A percentile compares a stretch with the other conserved stretches of the same genome.
Conservation (phyloP, 2,888 invertebrate genomes). For the Rotaria sp. region DNA sequence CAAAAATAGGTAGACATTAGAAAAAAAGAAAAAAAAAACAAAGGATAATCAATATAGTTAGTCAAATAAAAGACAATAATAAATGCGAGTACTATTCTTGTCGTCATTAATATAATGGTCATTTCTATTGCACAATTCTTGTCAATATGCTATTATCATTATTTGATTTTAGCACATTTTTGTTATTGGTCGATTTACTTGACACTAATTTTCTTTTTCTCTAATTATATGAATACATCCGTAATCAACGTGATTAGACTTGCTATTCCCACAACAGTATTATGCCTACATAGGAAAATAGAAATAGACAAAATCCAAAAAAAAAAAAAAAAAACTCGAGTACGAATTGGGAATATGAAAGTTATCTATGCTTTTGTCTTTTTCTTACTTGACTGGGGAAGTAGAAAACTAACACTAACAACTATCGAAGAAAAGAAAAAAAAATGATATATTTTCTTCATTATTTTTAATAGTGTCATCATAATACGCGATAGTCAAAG, state of each 20-base stretch:
- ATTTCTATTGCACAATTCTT: background rate
- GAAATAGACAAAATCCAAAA: background rate
- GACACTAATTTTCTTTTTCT: background rate
- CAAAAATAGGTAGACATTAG: too few relatives aligned
- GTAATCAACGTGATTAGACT: constrained; percentile 3
- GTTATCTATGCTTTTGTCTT: background rate
- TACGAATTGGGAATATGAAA: background rate
- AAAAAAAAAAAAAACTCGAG: background rate
- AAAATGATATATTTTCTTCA: background rate
- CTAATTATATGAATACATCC: background rate
- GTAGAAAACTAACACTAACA: background rate
- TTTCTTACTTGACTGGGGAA: background rate
- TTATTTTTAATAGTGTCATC: background rate
- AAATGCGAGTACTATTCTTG: background rate
- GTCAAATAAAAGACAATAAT: background rate
- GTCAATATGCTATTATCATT: background rate
- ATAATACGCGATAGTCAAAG: background rate
- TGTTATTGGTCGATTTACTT: background rate
- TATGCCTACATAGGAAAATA: background rate
- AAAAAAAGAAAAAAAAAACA: too few relatives aligned
- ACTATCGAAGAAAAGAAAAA: background rate
- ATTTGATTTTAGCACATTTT: background rate
- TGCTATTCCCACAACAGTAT: background rate
- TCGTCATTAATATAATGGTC: background rate
- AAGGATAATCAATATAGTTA: background rate